Base-by-base conservation (phyloP, 1,140 invertebrate genomes). In the Idris sp. region DNA sequence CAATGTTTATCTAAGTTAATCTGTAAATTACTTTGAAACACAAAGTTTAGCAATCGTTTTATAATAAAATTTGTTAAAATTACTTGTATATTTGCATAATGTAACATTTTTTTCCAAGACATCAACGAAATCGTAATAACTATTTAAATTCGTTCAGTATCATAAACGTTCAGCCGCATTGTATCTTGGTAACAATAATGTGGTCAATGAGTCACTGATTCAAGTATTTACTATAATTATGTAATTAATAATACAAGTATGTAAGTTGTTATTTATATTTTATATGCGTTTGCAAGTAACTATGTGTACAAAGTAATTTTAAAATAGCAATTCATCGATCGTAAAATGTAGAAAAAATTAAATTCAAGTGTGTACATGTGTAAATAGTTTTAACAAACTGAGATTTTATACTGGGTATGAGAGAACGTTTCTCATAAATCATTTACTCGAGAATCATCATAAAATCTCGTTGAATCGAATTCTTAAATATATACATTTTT, bases 221-320 rank as follows among this genome's bases (percentile, higher is more conserved):
- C 9, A 49, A 49, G 18, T 49, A 14, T 36, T 48, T 48, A 48
- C 44, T 48, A 31, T 15, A 48, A 48, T 48, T 48, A 48, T 48
- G 26, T 31, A 48, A 31, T 48, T 48, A 48, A 18, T 31, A 31
- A 36, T 36, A 22, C 36, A 13, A 49, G 18, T 1, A 9, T 25
- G n/a, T 49, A 49, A 49, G 26, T 11, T 14, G n/a, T 49, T 49
- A 49, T 49, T 35, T 49, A 49, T 49, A 49, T 25, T 49, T 49
- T 49, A 22, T n/a, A 22, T 41, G 16, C 18, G 7, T 49, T 10
- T 19, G 1, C 11, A 11, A 49, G 14, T 18, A 46, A 30, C 8
- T n/a, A 30, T 16, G 14, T 43, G 14, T 26, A 26, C 22, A 46
- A 46, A 26, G 1, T 46, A 18, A 16, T 31, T 15, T 30, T 46